Conservation (phyloP, 2,797 vertebrate genomes). For the Melanotaenia pygmaea region DNA sequence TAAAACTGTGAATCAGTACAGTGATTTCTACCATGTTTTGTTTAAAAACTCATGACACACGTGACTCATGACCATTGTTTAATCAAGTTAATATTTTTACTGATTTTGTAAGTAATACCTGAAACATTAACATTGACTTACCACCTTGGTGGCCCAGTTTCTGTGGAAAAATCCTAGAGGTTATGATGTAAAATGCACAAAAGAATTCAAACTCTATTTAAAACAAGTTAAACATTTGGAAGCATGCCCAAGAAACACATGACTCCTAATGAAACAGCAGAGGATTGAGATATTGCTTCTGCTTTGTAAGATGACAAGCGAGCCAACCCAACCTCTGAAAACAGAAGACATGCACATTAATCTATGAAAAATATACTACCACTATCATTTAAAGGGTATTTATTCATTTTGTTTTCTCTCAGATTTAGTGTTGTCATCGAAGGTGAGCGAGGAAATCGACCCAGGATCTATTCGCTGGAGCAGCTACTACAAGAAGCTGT, state of each 20-base stretch:
- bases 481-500: conserved; percentile 97
- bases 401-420: neutral
- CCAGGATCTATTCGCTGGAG: conserved; percentile 93
- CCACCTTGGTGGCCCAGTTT: neutral
- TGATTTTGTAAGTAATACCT: too few species aligned
- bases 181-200: neutral
- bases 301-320: neutral
- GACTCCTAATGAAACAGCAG: neutral
- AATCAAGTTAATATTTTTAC: neutral
- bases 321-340: neutral
- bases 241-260: neutral
- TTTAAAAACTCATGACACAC: neutral
- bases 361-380: neutral
- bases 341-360: neutral
- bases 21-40: neutral
- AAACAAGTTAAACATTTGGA: neutral
- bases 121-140: neutral
- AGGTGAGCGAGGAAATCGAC: conserved; percentile 93
- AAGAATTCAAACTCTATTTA: neutral
- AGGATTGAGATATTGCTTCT: neutral
- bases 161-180: neutral
- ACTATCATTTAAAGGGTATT: neutral
- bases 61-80: neutral
- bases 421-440: conserved; percentile 97
- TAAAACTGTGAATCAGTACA: neutral